Conservation (phyloP, 1,140 invertebrate species). For the Proales similis region DNA sequence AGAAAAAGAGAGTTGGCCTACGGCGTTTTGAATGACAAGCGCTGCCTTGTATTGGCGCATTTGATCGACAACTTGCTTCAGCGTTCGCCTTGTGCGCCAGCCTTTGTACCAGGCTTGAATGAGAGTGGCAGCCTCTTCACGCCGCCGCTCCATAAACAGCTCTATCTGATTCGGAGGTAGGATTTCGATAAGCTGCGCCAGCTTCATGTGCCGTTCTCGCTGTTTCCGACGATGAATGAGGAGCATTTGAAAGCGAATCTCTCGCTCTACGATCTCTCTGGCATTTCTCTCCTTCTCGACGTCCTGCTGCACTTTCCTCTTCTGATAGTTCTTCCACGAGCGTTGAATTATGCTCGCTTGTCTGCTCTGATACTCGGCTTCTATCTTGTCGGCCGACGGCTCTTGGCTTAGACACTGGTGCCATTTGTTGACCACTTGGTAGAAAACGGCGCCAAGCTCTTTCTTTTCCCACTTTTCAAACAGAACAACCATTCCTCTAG, state of each 20-base stretch:
- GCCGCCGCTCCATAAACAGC: neutral
- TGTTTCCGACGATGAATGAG: slow-evolving; percentile 23
- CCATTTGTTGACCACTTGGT: too few relatives aligned
- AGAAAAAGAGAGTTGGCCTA: neutral
- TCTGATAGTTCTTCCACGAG: slow-evolving; percentile 8
- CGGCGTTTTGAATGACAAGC: neutral
- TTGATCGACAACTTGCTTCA: neutral
- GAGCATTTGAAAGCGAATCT: slow-evolving; percentile 2
- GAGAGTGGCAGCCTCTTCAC: slow-evolving; percentile 9
- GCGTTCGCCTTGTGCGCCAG: neutral
- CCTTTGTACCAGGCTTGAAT: slow-evolving; percentile 22
- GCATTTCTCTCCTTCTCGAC: neutral
- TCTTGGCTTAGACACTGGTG: too few relatives aligned
- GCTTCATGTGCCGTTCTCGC: slow-evolving; percentile 8
- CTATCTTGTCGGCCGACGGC: too few relatives aligned
- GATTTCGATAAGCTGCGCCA: slow-evolving; percentile 18
- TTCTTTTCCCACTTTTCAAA: too few relatives aligned
- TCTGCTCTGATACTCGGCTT: neutral
- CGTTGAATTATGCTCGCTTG: slow-evolving; percentile 12
- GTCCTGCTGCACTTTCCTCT: neutral
- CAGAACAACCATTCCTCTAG: too few relatives aligned
- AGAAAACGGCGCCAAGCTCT: too few relatives aligned
- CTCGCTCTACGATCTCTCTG: slow-evolving; percentile 12
- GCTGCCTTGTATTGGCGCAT: slow-evolving; percentile 6
- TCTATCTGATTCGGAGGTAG: slow-evolving; percentile 23